These are phyloP conservation scores for Hippocampus zosterae DNA, from an alignment of 2,113 vertebrate genomes.

Conservation along the genomic window DNA sequence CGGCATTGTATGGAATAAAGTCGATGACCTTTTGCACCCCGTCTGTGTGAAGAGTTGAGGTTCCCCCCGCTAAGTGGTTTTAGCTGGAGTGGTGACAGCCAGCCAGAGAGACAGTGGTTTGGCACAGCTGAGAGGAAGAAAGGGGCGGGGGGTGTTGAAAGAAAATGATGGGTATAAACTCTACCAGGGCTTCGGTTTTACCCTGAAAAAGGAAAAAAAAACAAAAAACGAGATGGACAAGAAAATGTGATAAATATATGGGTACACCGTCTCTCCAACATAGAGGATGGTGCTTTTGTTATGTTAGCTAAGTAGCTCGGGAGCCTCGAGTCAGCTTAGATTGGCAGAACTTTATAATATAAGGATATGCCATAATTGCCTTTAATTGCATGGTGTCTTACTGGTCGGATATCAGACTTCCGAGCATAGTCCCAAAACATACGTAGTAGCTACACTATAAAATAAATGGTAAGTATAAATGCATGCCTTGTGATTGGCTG, in stretches of 20 bases:
- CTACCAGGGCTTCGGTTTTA: conserved; percentile 51
- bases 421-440: neutral
- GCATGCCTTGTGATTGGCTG: too few species aligned
- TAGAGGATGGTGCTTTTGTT: conserved; percentile 51
- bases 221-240: conserved; percentile 16
- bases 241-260: conserved; percentile 29
- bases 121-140: conserved; percentile 54
- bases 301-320: conserved; percentile 26
- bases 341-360: conserved; percentile 49
- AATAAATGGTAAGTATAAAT: too few species aligned
- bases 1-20: conserved; percentile 11
- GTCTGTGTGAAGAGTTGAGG: conserved; percentile 42
- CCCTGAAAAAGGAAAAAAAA: conserved; percentile 43
- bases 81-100: conserved; percentile 65
- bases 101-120: conserved; percentile 84
- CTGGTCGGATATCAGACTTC: too few species aligned
- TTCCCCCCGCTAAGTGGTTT: conserved; percentile 63
- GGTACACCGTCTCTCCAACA: conserved; percentile 36
- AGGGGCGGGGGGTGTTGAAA: conserved; percentile 46
- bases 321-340: conserved; percentile 36
- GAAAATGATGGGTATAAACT: conserved; percentile 35
- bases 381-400: too few species aligned
- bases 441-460: too few species aligned
- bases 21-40: conserved; percentile 42
- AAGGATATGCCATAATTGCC: neutral